phyloP scores from a whole-genome alignment of 1,140 invertebrate genomes.

The Cherax destructor region DNA sequence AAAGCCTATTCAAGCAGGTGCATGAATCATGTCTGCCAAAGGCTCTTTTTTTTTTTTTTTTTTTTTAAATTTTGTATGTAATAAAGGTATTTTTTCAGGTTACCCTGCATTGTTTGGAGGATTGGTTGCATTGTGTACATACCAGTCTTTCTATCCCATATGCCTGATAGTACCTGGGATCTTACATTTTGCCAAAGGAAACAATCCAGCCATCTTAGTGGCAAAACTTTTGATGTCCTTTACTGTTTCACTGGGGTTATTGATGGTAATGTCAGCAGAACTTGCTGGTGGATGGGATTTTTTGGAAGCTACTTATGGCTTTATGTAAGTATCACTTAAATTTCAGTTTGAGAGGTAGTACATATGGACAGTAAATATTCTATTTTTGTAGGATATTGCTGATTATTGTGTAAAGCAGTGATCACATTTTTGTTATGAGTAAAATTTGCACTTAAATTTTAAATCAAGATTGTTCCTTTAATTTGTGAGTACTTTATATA shows the following conservation, averaged over 20 bases:
- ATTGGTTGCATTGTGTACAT: constrained; percentile 83
- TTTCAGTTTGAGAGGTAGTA: background rate
- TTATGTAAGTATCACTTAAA: constrained; percentile 81
- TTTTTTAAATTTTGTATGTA: background rate
- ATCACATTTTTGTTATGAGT: too few species aligned
- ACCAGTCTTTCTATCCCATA: constrained; percentile 91
- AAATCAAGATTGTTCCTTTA: too few species aligned
- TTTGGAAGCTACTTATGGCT: constrained; percentile 87
- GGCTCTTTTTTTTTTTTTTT: too few species aligned
- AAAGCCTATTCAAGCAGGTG: too few species aligned
- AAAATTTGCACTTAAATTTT: too few species aligned
- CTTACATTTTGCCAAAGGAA: constrained; percentile 50
- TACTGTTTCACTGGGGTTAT: constrained; percentile 58
- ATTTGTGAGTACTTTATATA: too few species aligned
- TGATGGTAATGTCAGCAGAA: constrained; percentile 63
- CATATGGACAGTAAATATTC: too few species aligned
- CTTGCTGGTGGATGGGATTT: constrained; percentile 76
- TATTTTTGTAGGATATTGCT: too few species aligned
- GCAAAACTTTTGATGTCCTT: constrained; percentile 46
- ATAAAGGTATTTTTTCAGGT: constrained; percentile 54
- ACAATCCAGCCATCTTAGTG: constrained; percentile 4
- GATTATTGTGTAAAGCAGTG: too few species aligned
- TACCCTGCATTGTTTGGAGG: constrained; percentile 70
- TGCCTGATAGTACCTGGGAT: constrained; percentile 85
- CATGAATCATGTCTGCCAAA: too few species aligned